A percentile compares a stretch with the other conserved stretches of the same genome.
Conservation (phyloP, 2,888 invertebrate genomes). For the Hirudinaria manillensis region DNA sequence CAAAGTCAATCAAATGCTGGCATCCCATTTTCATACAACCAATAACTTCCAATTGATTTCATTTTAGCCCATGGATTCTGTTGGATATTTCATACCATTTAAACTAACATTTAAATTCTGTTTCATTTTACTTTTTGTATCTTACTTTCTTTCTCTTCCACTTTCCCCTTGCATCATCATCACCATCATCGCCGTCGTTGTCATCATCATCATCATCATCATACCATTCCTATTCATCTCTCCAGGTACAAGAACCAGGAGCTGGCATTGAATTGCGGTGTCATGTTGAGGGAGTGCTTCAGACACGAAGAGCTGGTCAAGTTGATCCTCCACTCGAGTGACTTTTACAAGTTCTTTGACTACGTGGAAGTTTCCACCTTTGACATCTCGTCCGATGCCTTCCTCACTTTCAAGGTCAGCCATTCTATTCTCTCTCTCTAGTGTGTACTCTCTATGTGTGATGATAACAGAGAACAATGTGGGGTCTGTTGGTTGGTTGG, state of each 20-base stretch:
- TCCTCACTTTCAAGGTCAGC: slow-evolving; percentile 95
- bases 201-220: too few species aligned
- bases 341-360: slow-evolving; percentile 98
- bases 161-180: too few species aligned
- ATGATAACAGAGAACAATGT: background rate
- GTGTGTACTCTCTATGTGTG: background rate
- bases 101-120: too few species aligned
- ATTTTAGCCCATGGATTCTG: too few species aligned
- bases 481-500: too few species aligned
- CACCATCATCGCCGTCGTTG: too few species aligned
- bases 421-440: background rate
- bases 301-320: slow-evolving; percentile 95
- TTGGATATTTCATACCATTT: too few species aligned
- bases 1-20: too few species aligned
- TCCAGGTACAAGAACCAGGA: slow-evolving; percentile 91
- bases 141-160: too few species aligned
- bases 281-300: slow-evolving; percentile 96
- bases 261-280: slow-evolving; percentile 96
- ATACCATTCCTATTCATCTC: background rate
- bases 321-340: slow-evolving; percentile 92
- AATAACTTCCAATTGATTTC: too few species aligned
- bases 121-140: too few species aligned
- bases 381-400: slow-evolving; percentile 99
- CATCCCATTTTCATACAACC: too few species aligned
- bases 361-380: slow-evolving; percentile 99